Evolutionary conservation across 2,113 vertebrate species (phyloP).

Genomic region (Empidonax alnorum): DNA sequence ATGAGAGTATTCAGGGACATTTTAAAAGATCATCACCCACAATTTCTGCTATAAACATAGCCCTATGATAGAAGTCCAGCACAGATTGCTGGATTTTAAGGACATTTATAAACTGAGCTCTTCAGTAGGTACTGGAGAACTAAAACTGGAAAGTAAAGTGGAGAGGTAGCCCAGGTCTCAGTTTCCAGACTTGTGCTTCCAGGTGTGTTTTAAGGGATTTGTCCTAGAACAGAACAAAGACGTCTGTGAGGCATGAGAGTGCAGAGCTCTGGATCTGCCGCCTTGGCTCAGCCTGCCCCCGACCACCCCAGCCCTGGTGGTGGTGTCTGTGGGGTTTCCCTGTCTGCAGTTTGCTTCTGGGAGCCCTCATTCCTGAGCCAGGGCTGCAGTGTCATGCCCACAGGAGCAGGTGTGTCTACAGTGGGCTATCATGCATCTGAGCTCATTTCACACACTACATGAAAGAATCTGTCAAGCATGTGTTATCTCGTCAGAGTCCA

Average conservation of each 20-base stretch:
- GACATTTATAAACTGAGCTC: not conserved
- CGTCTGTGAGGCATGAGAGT: fast-evolving
- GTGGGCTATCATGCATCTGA: not conserved
- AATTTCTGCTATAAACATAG: fast-evolving
- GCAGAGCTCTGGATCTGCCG: not conserved
- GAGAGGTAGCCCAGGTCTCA: not conserved
- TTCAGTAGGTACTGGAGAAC: fast-evolving
- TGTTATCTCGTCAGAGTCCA: not conserved
- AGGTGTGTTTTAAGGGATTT: not conserved
- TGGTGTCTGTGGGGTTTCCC: not conserved
- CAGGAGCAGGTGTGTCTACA: not conserved
- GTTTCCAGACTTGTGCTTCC: not conserved
- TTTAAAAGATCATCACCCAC: not conserved
- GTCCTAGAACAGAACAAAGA: not conserved
- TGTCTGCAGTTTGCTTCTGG: not conserved
- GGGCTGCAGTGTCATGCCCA: not conserved
- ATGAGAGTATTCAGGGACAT: not conserved
- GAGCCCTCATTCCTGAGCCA: not conserved
- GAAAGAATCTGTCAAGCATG: fast-evolving
- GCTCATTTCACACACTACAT: not conserved
- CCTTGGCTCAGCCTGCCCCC: fast-evolving
- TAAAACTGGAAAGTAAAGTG: fast-evolving
- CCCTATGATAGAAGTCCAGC: not conserved
- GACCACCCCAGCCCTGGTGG: not conserved
- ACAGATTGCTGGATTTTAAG: not conserved